Conservation (phyloP, 2,113 vertebrate species). For the Crotalus tigris region DNA sequence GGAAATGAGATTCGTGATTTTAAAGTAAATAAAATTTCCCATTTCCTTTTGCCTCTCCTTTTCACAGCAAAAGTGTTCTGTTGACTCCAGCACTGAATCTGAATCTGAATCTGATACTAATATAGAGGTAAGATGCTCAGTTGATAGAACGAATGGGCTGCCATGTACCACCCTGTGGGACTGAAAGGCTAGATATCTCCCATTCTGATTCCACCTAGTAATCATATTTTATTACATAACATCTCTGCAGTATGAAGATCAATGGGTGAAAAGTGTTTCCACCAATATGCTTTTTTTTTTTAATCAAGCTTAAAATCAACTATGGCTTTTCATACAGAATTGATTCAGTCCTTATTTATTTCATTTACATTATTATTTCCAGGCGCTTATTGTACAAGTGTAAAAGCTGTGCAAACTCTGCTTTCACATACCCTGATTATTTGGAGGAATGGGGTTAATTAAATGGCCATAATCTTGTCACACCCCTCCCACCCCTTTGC, state of each 20-base stretch:
- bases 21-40: background rate
- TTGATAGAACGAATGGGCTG: background rate
- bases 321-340: background rate
- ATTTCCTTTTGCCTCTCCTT: background rate
- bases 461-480: background rate
- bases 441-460: background rate
- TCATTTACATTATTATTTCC: background rate
- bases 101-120: conserved; percentile 78
- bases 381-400: background rate
- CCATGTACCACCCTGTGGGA: background rate
- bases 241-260: background rate
- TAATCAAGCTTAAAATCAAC: background rate
- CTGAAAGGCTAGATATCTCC: background rate
- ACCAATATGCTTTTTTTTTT: background rate
- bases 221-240: background rate
- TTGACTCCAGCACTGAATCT: conserved; percentile 80
- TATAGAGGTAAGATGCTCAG: conserved; percentile 61
- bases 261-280: background rate
- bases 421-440: background rate
- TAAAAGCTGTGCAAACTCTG: background rate
- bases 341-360: background rate
- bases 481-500: background rate
- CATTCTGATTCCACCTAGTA: background rate
- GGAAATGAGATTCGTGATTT: background rate
- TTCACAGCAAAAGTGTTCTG: conserved; percentile 68